Evolutionary conservation across 2,113 vertebrate species (phyloP), one percentile per base, ranked within the genome.

Genomic region (Malurus elegans): DNA sequence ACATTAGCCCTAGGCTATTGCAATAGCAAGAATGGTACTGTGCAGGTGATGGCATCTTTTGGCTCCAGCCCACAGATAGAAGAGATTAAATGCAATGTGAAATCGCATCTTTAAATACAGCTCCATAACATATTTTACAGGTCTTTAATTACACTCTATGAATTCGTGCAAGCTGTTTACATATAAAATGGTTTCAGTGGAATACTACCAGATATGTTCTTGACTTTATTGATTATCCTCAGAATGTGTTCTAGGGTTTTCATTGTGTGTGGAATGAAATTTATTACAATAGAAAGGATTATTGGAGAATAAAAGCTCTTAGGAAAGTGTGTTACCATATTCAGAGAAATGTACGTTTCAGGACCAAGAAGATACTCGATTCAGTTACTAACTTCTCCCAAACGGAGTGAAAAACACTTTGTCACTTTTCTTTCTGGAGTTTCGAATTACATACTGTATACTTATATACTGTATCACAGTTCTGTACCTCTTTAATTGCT

Each of bases 281-380:
- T 12, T 66, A 34, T 90, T 47, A 3, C 40, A 57, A 50, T 29
- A 26, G 51, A 66, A 89, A 45, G 29, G 7, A 24, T 90, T 87
- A 28, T 16, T 62, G 34, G 25, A 38, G n/a, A 84, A 58, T 45
- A 48, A 34, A 84, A 70, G 8, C 15, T 80, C 42, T 70, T 65
- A 51, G 31, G 61, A 65, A 56, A 51, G 8, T 53, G 5, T 5
- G 0, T 58, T 81, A 50, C 29, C 7, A n/a, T 25, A 34, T 74
- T 90, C 42, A 57, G 60, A 53, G 82, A 84, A 62, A 40, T 72
- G 19, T 9, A 47, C 12, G 75, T 83, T 50, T 47, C 48, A 71
- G 53, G 26, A 54, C 12, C 34, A 58, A 79, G 24, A 50, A 11
- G 18, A 45, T 62, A n/a, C 0, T 57, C 0, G 0, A 58, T 88